Base-by-base conservation (phyloP, 2,113 vertebrate species). In the Struthio camelus region DNA sequence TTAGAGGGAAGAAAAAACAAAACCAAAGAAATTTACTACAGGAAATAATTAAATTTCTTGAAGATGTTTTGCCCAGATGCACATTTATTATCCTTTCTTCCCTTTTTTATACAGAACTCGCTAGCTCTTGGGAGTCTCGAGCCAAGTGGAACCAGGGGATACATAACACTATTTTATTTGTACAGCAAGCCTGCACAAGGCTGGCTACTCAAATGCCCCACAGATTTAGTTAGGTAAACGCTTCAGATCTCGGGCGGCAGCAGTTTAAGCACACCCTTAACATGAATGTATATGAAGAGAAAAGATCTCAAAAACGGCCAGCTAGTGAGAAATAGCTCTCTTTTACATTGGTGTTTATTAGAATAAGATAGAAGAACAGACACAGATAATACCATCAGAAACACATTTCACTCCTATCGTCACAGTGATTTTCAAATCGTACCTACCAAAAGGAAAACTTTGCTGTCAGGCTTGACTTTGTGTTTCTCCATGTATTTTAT, bases 401-500 rank as follows among this genome's bases (percentile, higher is more conserved):
- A 78, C n/a, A 16, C 24, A 87, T 91, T 94, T 85, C 48, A 95
- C 61, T 84, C 38, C 40, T 84, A 66, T 20, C 27, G 77, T 65
- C 86, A 95, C 54, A 73, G 20, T 27, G 75, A 89, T 79, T 88
- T 70, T 67, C 25, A 90, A 73, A 62, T 75, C 67, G 67, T 72
- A 98, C 98, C 90, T 98, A 99, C 99, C 99, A 99, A 93, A 88
- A 99, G 98, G 97, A 99, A 99, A 65, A 99, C 99, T 96, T 99
- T 99, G 98, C 99, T 99, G 98, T 99, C 99, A 53, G 99, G 99
- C 97, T 99, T 99, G 76, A 99, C 99, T 98, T 99, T 99, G 97
- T 99, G 99, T 96, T 99, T 99, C 98, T 99, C 99, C 99, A 99
- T 99, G 97, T 99, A 99, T 98, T 99, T 99, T 97, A 99, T 99